Percentiles rank a stretch among this genome's conserved stretches.
These are phyloP conservation scores for Oreortyx pictus DNA, from an alignment of 2,797 vertebrate species.

Conservation along the genomic window DNA sequence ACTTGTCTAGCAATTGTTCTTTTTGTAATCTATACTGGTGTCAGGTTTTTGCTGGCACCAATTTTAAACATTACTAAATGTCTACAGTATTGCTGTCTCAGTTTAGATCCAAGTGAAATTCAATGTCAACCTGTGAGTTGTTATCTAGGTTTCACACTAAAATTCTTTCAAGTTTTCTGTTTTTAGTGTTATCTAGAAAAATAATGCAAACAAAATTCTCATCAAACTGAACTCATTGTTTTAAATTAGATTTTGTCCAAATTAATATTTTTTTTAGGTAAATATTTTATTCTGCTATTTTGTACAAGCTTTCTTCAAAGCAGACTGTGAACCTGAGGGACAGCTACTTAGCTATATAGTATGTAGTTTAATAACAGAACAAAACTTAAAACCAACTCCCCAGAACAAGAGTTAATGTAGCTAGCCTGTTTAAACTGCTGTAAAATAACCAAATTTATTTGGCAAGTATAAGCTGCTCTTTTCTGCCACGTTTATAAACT, in stretches of 20 bases:
- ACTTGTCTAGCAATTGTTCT: slow-evolving; percentile 67
- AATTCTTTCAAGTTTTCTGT: not conserved
- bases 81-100: slow-evolving; percentile 78
- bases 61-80: slow-evolving; percentile 77
- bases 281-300: not conserved
- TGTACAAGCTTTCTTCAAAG: not conserved
- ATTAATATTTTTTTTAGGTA: not conserved
- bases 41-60: slow-evolving; percentile 77
- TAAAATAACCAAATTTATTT: slow-evolving; percentile 64
- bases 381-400: not conserved
- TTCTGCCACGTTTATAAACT: slow-evolving; percentile 73
- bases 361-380: not conserved
- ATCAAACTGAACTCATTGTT: not conserved
- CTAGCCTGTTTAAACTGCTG: slow-evolving; percentile 36
- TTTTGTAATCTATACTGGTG: slow-evolving; percentile 64
- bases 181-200: not conserved
- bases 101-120: slow-evolving; percentile 77
- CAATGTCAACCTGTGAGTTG: slow-evolving; percentile 49
- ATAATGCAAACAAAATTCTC: not conserved
- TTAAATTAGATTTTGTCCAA: not conserved
- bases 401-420: slow-evolving; percentile 7
- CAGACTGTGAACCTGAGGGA: not conserved
- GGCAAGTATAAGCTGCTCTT: slow-evolving; percentile 38
- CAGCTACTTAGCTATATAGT: not conserved
- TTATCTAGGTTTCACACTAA: slow-evolving; percentile 30